Base-by-base conservation (phyloP, 2,888 invertebrate species). In the Hydroisotoma schaefferi region DNA sequence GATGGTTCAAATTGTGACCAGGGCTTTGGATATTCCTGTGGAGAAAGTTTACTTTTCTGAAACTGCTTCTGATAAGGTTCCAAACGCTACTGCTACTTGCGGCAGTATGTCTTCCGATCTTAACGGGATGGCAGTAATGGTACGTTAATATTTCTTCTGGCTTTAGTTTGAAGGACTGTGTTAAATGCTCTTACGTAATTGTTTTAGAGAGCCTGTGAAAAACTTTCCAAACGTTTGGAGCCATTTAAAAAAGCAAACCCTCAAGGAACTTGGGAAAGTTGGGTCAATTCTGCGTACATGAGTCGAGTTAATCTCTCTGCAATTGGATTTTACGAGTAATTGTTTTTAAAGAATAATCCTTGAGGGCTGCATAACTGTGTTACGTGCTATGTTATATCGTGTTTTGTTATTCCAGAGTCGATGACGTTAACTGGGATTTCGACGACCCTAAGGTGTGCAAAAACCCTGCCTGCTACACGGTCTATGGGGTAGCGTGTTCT, bases 81-180 rank as follows among this genome's bases (percentile, higher is more conserved):
- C 92, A 0, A 87, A 90, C 6, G 83, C 94, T 0, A 93, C 94
- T 0, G 94, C 93, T 1, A 94, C 90, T 15, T 61, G 62, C 55
- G 94, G 90, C 8, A 92, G 92, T 76, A 84, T 85, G 25, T 87
- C 90, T 0, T 91, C 93, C 0, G 94, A 94, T 80, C 77, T 94
- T 1, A 93, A 94, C 75, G 94, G 94, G 58, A 88, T 91, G 87
- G 94, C 94, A 1, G 85, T 94, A 1, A 75, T 90, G 73, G 83
- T 83, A 75, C 76, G 57, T 27, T 3, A 53, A 40, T 38, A 29
- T 29, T 25, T 43, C 43, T 47, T 23, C 29, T 20, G 27, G 6
- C 18, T n/a, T 51, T 4, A 20, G 15, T 33, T 6, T 51, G 6
- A 8, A 23, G 23, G 12, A 26, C n/a, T 20, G 5, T 8, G 6